A percentile compares a stretch with the other conserved stretches of the same genome.
These are phyloP conservation scores for Endotricha flammealis DNA, from an alignment of 2,888 invertebrate genomes.

Conservation along the genomic window DNA sequence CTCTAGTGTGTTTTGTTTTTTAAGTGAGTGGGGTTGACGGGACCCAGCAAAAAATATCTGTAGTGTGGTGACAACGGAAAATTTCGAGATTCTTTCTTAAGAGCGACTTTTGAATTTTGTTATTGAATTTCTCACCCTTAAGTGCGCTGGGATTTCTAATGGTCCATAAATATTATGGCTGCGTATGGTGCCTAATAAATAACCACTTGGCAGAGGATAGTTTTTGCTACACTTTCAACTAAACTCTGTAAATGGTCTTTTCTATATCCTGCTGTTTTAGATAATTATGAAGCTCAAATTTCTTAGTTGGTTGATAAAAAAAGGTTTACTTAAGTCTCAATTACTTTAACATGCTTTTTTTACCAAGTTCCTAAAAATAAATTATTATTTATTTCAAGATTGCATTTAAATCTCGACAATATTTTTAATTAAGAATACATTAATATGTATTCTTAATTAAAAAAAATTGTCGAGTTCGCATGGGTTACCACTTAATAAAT, in stretches of 20 bases:
- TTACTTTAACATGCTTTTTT: too few species aligned
- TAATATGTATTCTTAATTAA: too few species aligned
- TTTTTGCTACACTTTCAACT: constrained; percentile 31
- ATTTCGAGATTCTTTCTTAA: constrained; percentile 48
- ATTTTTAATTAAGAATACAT: too few species aligned
- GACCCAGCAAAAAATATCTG: constrained; percentile 60
- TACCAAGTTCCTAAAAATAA: too few species aligned
- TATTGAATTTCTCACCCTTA: constrained; percentile 63
- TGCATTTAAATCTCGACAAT: too few species aligned
- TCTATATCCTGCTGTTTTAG: constrained; percentile 19
- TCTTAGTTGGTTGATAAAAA: constrained; percentile 11
- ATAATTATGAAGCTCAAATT: constrained; percentile 21
- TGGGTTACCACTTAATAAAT: too few species aligned
- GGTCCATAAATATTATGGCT: constrained; percentile 54
- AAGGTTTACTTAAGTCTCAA: too few species aligned
- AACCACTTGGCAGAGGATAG: constrained; percentile 44
- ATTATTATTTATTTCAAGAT: too few species aligned
- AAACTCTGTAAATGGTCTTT: background rate
- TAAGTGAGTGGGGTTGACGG: constrained; percentile 65
- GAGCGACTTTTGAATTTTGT: constrained; percentile 52
- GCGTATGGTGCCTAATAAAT: constrained; percentile 45
- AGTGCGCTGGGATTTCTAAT: constrained; percentile 39
- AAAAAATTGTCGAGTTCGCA: too few species aligned
- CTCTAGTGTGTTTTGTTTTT: constrained; percentile 44
- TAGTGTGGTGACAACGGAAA: constrained; percentile 60